Base-by-base conservation (phyloP, 1,140 invertebrate species). In the Calephelis virginiensis region DNA sequence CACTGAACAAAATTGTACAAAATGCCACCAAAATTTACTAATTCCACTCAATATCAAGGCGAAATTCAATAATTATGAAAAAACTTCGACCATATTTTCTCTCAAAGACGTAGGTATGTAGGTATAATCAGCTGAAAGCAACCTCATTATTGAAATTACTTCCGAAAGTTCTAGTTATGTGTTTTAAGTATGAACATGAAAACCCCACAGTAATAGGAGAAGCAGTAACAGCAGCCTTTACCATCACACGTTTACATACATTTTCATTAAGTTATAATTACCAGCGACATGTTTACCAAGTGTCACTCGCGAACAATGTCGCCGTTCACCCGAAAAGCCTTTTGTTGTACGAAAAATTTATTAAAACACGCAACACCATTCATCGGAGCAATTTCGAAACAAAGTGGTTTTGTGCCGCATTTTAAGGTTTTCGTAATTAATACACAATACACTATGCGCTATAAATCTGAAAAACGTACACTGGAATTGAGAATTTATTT, bases 401-500 rank as follows among this genome's bases (percentile, higher is more conserved):
- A 65, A 65, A 65, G 64, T 56, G 49, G 28, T 65, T 65, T 59
- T 56, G 45, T 59, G 56, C 56, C 56, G 37, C 64, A 43, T 65
- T 65, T 56, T 56, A 56, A 65, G 64, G 64, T 65, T 65, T 45
- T 45, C 64, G 64, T 66, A 66, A 68, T 72, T 64, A 70, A 69
- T 61, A 59, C 37, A 59, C 28, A 59, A 59, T 59, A 59, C 28
- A 59, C 56, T 59, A 59, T 37, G 28, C 56, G 56, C 56, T 59
- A 38, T 38, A 38, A 59, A 59, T 56, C 50, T 56, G 50, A 14
- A 8, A 56, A 56, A 56, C 50, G 50, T 56, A 8, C 28, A 56
- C 50, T 13, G 14, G 50, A 56, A 56, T 56, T 28, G 17, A 14
- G 28, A 11, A 28, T 56, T 56, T 56, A 56, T 56, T 56, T 56